Base-by-base conservation (phyloP, 2,797 vertebrate genomes). In the Crocodylus rhombifer region DNA sequence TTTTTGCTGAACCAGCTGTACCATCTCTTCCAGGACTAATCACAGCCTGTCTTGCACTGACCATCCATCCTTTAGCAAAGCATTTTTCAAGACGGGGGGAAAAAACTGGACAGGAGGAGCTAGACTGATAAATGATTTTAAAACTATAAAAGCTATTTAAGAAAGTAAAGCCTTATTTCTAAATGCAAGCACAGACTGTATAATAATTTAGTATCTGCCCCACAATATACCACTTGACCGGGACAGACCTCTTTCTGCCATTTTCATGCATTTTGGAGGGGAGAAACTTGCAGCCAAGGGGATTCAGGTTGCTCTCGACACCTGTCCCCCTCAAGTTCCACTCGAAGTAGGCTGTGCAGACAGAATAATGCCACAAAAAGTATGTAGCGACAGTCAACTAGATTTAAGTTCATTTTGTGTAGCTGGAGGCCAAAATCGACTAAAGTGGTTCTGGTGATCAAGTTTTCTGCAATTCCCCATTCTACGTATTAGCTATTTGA, bases 381-480 rank as follows among this genome's bases (percentile, higher is more conserved):
- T 96, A 96, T 58, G 89, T 75, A 96, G 96, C 88, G 96, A 97
- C 95, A 97, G 96, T 95, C 97, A 96, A 98, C 97, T 97, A 97
- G 97, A 97, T 97, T 98, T 97, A 97, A 98, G 98, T 98, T 98
- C 97, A 97, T 98, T 98, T 98, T 97, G 98, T 93, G 88, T 98
- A 98, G 98, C 98, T 97, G 3, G 97, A 97, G 98, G 98, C 98
- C 97, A 98, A 97, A 98, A 98, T 98, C 96, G 97, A 98, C 97
- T 95, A 94, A 96, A 94, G 96, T 97, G 95, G 95, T 97, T 97
- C 96, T 93, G 95, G 97, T 98, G 98, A 98, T 98, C 97, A 97
- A 97, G 98, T 98, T 98, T 98, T 97, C 98, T 96, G 96, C 96
- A 97, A 98, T 97, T 97, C 98, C 97, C 98, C 93, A 93, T 97